Evolutionary conservation across 2,888 invertebrate genomes (phyloP).

Genomic region (Campoplex capitator): DNA sequence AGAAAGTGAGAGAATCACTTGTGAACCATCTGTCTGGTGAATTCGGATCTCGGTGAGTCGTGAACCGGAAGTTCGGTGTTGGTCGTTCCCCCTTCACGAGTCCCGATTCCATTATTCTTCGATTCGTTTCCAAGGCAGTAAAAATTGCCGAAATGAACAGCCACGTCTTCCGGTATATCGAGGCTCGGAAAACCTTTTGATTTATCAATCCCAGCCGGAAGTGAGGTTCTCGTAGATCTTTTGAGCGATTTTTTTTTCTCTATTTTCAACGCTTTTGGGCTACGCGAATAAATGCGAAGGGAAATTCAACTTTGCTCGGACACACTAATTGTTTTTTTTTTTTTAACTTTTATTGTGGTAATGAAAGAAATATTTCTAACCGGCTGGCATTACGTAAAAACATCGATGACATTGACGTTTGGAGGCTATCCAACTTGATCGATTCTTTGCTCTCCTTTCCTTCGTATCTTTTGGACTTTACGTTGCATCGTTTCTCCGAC

Average conservation of each 20-base stretch:
- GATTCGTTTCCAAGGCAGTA: slow-evolving; percentile 65
- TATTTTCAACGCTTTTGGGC: slow-evolving; percentile 30
- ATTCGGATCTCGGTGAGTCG: slow-evolving; percentile 69
- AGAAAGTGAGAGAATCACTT: slow-evolving; percentile 71
- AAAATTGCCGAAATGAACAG: slow-evolving; percentile 77
- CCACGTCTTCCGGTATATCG: slow-evolving; percentile 71
- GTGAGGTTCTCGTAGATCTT: slow-evolving; percentile 31
- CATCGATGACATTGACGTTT: slow-evolving; percentile 52
- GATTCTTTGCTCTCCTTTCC: slow-evolving; percentile 40
- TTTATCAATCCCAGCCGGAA: slow-evolving; percentile 32
- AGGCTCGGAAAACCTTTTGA: slow-evolving; percentile 11
- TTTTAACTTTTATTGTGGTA: not conserved
- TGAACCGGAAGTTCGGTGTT: slow-evolving; percentile 49
- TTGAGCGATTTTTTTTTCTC: slow-evolving; percentile 6
- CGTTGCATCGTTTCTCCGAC: slow-evolving; percentile 42
- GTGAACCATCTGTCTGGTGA: slow-evolving; percentile 78
- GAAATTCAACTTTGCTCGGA: not conserved
- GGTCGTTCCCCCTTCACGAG: slow-evolving; percentile 48
- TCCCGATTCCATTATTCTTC: slow-evolving; percentile 13
- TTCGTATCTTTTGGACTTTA: not conserved
- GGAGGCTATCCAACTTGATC: slow-evolving; percentile 51
- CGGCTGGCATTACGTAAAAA: slow-evolving; percentile 37
- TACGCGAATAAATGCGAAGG: slow-evolving; percentile 2
- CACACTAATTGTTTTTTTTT: not conserved
- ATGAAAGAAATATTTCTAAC: slow-evolving; percentile 20